Percentiles rank a stretch among this genome's conserved stretches.
Evolutionary conservation across 2,797 vertebrate species (phyloP).

Genomic region (Tarsius wallacei): DNA sequence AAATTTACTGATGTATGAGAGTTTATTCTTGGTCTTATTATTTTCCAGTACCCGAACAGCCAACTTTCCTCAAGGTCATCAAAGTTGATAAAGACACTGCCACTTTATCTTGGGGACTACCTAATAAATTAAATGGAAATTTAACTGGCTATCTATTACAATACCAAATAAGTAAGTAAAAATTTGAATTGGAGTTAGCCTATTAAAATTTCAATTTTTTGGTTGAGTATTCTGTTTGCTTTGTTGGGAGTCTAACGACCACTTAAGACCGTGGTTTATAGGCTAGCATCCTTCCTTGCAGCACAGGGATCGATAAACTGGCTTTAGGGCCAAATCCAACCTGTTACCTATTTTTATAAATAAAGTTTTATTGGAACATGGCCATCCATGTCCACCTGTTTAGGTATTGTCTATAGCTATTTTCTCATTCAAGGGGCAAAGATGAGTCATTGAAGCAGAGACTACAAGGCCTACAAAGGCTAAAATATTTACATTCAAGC

Average conservation of each 20-base stretch:
- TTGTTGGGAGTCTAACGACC: neutral
- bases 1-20: neutral
- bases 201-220: neutral
- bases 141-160: conserved; percentile 95
- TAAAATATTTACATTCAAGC: neutral
- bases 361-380: neutral
- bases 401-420: neutral
- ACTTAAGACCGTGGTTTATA: neutral
- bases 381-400: too few relatives aligned
- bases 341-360: neutral
- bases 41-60: conserved; percentile 95
- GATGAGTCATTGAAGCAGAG: accelerated
- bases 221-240: neutral
- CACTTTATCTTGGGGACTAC: conserved; percentile 95
- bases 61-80: conserved; percentile 94
- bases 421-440: neutral
- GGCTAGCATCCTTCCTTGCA: neutral
- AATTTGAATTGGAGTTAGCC: neutral
- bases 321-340: neutral
- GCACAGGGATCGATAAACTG: neutral
- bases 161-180: conserved; percentile 96
- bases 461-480: accelerated
- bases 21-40: conserved; percentile 10
- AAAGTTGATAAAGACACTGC: conserved; percentile 94
- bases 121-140: conserved; percentile 95